Conservation (phyloP, 2,888 invertebrate species). For the Biston stratarius region DNA sequence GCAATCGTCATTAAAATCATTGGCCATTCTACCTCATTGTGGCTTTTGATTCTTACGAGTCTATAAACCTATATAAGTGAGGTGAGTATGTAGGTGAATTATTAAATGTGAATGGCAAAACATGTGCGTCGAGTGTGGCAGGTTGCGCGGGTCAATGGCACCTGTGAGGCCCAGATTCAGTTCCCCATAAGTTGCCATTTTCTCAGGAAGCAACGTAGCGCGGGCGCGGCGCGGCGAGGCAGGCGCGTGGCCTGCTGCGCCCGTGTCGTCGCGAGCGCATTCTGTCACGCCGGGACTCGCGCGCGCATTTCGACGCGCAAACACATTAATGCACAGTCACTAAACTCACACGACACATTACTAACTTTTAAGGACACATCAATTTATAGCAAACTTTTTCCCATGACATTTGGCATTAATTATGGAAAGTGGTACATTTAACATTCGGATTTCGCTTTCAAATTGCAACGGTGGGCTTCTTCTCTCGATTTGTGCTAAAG, state of each 20-base stretch:
- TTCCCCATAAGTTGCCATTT: slow-evolving; percentile 84
- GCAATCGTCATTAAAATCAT: slow-evolving; percentile 60
- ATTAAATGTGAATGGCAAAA: slow-evolving; percentile 76
- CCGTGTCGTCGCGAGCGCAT: slow-evolving; percentile 65
- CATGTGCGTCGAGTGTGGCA: slow-evolving; percentile 72
- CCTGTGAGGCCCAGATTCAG: slow-evolving; percentile 80
- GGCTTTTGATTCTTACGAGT: slow-evolving; percentile 65
- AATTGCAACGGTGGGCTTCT: slow-evolving; percentile 29
- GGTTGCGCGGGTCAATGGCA: slow-evolving; percentile 79
- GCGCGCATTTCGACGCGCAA: slow-evolving; percentile 78
- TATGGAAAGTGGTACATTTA: slow-evolving; percentile 41
- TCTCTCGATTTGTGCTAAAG: slow-evolving; percentile 24
- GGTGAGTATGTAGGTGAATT: slow-evolving; percentile 67
- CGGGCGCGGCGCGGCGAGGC: slow-evolving; percentile 48
- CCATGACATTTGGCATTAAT: slow-evolving; percentile 56
- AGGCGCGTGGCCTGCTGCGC: slow-evolving; percentile 58
- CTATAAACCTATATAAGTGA: slow-evolving; percentile 67
- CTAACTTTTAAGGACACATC: slow-evolving; percentile 63
- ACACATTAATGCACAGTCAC: slow-evolving; percentile 79
- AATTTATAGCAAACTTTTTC: slow-evolving; percentile 65
- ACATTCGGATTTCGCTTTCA: slow-evolving; percentile 36
- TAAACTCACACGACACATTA: slow-evolving; percentile 64
- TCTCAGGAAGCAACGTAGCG: slow-evolving; percentile 76
- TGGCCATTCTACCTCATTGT: slow-evolving; percentile 61
- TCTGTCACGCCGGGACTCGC: slow-evolving; percentile 79